Conservation (phyloP, 2,888 invertebrate genomes). For the Drosophila meridionalis region DNA sequence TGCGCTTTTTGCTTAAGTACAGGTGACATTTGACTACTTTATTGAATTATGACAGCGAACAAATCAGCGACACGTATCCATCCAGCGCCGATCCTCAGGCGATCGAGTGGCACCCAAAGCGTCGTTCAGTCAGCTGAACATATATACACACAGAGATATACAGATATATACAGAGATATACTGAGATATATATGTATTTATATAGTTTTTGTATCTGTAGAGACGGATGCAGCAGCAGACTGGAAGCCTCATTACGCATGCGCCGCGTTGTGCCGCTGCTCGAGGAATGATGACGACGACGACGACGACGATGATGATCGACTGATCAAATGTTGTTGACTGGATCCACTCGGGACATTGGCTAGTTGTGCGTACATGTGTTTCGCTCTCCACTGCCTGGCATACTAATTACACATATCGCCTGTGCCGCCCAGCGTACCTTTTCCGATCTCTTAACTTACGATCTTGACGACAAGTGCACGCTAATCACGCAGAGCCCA, state of each 20-base stretch:
- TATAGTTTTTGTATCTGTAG: conserved; percentile 14
- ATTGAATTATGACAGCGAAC: conserved; percentile 83
- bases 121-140: conserved; percentile 30
- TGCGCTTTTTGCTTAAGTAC: conserved; percentile 66
- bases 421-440: conserved; percentile 2
- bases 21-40: conserved; percentile 81
- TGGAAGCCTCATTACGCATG: conserved; percentile 68
- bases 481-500: conserved; percentile 58
- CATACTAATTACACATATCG: conserved; percentile 80
- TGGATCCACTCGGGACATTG: conserved; percentile 27
- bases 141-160: neutral
- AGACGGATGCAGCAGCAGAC: conserved; percentile 17
- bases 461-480: conserved; percentile 67
- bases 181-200: neutral
- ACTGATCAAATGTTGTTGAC: conserved; percentile 12
- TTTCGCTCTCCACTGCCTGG: conserved; percentile 81
- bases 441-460: conserved; percentile 48
- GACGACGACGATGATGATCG: conserved; percentile 9
- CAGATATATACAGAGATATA: neutral
- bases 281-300: conserved; percentile 17
- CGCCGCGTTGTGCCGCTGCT: conserved; percentile 50
- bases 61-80: conserved; percentile 75
- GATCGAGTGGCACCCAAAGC: conserved; percentile 14
- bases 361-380: conserved; percentile 77
- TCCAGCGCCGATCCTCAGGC: conserved; percentile 13